Evolutionary conservation across 2,113 vertebrate genomes (phyloP), one percentile per base, ranked within the genome.

Genomic region (Sapayoa aenigma): DNA sequence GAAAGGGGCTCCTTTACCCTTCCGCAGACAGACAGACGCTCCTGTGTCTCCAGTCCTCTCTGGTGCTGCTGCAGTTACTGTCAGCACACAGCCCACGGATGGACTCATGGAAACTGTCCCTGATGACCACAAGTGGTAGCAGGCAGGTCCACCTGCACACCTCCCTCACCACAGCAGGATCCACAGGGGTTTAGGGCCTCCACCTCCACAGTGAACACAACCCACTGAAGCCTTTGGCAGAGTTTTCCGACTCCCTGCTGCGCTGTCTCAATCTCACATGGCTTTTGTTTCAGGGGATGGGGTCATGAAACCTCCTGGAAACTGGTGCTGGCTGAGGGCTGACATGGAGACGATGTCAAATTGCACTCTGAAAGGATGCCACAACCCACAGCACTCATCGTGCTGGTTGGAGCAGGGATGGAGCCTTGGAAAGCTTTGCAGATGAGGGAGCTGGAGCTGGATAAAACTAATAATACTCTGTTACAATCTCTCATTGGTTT

Each of bases 231-330:
- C 33, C 44, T 56, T 72, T 56, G 81, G 77, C 41, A 44, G 30
- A 2, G 39, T 35, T 84, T 22, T 60, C 33, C 23, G 68, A 28
- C 63, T 83, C 2, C 3, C 39, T 63, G 30, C 56, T 2, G 0
- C 0, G 0, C 56, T 84, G 20, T n/a, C 52, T 53, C 41, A 3
- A 0, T 37, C 66, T 53, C 46, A 39, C 12, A 1, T 5, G 31
- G 42, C n/a, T 73, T 85, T 87, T 4, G 8, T 63, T 77, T 77
- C 68, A 63, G 27, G 31, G 72, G 55, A 39, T 41, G 37, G n/a
- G 13, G 55, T 66, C 37, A 33, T 2, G 17, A 47, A 44, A 87
- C 31, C 47, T 58, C 35, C 73, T 68, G 72, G 79, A 88, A 78
- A 27, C 14, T 6, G 50, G 13, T 25, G 52, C 39, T 52, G 75